Conservation (phyloP, 2,113 vertebrate genomes). For the Pedetes capensis region DNA sequence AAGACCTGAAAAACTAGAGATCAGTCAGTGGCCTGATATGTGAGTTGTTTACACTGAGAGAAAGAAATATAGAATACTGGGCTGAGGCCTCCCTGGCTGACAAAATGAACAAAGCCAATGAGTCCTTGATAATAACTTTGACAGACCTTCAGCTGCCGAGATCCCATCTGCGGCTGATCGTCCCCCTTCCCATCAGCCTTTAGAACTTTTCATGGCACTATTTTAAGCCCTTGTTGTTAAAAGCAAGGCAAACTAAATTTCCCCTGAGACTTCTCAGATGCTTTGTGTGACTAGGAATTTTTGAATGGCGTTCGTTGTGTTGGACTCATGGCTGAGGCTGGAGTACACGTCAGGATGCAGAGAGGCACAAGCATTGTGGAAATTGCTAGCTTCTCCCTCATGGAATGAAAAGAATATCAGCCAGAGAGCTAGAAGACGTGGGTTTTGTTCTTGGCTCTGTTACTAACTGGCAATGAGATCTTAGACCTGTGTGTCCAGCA, state of each 20-base stretch:
- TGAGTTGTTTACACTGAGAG: neutral
- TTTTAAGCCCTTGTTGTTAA: slow-evolving; percentile 34
- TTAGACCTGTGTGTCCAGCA: neutral
- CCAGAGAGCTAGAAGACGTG: neutral
- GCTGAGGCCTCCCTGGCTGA: neutral
- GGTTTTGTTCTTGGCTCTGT: neutral
- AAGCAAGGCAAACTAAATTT: slow-evolving; percentile 53
- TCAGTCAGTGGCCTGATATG: neutral
- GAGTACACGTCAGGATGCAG: rapidly evolving
- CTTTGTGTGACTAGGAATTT: slow-evolving; percentile 61
- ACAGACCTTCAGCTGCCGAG: neutral
- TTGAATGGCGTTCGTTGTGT: slow-evolving; percentile 20
- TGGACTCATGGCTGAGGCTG: neutral
- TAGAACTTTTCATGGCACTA: neutral
- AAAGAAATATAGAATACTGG: neutral
- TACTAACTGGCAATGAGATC: neutral
- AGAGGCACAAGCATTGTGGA: neutral
- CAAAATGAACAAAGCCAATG: slow-evolving; percentile 37
- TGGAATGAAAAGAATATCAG: neutral
- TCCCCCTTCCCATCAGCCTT: neutral
- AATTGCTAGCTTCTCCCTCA: neutral
- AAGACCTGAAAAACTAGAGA: neutral
- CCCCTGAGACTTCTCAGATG: slow-evolving; percentile 51
- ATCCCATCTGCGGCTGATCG: neutral
- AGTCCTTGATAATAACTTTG: neutral